phyloP scores from a whole-genome alignment of 2,888 invertebrate genomes.

The Nemotelus nigrinus region DNA sequence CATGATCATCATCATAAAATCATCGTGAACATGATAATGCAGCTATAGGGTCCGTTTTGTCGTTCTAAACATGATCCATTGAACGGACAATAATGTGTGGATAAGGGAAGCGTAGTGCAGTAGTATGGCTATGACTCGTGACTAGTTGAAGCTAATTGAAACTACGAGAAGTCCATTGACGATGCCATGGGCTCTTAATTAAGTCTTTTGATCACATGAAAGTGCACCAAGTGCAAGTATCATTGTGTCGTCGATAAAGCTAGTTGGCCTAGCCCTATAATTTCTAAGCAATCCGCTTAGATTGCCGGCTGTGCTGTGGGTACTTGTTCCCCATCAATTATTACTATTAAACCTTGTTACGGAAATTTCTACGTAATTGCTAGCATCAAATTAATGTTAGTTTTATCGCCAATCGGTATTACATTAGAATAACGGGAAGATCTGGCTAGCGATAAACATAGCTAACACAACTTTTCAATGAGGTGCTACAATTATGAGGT shows the following conservation, averaged over 20 bases:
- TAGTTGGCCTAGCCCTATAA: background rate
- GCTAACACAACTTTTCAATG: too few relatives aligned
- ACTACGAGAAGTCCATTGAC: background rate
- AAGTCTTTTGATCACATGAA: slow-evolving; percentile 30
- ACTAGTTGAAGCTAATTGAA: slow-evolving; percentile 38
- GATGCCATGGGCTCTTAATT: slow-evolving; percentile 21
- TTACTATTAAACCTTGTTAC: slow-evolving; percentile 34
- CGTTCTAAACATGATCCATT: background rate
- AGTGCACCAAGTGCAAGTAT: background rate
- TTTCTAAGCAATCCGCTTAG: background rate
- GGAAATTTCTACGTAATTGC: slow-evolving; percentile 32
- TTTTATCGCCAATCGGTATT: slow-evolving; percentile 22
- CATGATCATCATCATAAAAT: slow-evolving; percentile 13
- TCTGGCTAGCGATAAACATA: too few relatives aligned
- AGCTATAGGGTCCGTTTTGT: slow-evolving; percentile 7
- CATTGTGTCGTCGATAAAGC: background rate
- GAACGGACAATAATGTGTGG: slow-evolving; percentile 1
- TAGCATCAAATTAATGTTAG: slow-evolving; percentile 26
- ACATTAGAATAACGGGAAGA: too few relatives aligned
- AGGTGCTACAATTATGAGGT: too few relatives aligned
- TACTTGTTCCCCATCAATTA: slow-evolving; percentile 7
- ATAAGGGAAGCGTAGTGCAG: slow-evolving; percentile 14
- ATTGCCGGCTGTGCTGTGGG: background rate
- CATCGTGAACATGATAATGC: slow-evolving; percentile 20
- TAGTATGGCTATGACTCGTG: slow-evolving; percentile 27